These are phyloP conservation scores for Clepsis dumicolana DNA, from an alignment of 2,888 invertebrate genomes.

Conservation along the genomic window DNA sequence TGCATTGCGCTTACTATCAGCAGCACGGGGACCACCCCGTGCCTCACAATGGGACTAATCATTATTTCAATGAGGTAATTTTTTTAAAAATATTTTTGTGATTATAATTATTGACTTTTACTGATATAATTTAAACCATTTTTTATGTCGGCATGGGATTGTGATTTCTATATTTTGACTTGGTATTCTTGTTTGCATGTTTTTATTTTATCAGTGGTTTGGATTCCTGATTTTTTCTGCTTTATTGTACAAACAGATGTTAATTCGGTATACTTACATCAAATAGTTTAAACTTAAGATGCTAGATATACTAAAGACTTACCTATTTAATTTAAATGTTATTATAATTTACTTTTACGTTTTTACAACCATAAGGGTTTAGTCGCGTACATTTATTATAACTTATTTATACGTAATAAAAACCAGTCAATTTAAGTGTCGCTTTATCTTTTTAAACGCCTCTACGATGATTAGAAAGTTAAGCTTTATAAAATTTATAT, in stretches of 20 bases:
- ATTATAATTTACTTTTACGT: not conserved
- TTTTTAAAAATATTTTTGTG: conserved; percentile 23
- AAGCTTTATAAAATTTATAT: too few relatives aligned
- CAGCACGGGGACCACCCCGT: conserved; percentile 80
- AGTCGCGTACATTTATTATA: not conserved
- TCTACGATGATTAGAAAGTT: too few relatives aligned
- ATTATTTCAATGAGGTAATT: conserved; percentile 81
- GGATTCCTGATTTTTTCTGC: too few relatives aligned
- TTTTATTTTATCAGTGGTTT: too few relatives aligned
- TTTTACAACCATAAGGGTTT: not conserved
- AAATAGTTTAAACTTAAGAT: too few relatives aligned
- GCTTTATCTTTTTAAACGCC: conserved; percentile 32
- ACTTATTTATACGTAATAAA: not conserved
- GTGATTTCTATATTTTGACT: not conserved
- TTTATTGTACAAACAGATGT: too few relatives aligned
- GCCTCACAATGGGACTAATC: conserved; percentile 75
- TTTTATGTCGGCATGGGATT: too few relatives aligned
- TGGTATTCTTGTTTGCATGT: too few relatives aligned
- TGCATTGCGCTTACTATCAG: conserved; percentile 84
- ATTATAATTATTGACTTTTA: conserved; percentile 14
- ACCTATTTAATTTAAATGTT: too few relatives aligned
- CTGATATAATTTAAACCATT: not conserved
- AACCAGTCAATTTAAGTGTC: not conserved
- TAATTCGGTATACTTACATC: too few relatives aligned
- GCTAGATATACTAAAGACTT: too few relatives aligned